Evolutionary conservation across 2,888 invertebrate genomes (phyloP), one percentile per base, ranked within the genome.

Genomic region (Pterostichus niger): DNA sequence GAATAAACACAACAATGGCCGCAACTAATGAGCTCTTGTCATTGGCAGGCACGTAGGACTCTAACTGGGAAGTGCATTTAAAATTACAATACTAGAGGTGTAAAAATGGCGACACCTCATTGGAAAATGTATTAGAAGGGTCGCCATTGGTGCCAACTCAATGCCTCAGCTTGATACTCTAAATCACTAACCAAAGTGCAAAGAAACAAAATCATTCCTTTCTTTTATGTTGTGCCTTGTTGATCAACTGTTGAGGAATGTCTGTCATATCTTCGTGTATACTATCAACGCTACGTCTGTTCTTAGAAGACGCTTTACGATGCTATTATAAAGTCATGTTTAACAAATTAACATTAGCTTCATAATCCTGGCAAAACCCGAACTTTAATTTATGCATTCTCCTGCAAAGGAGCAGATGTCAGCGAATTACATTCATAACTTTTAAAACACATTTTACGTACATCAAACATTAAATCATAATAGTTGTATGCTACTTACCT

Each of bases 1-100:
- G 59, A 59, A 15, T 59, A 68, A 33, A 24, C 46, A 31, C 64
- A 59, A 46, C 61, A 82, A 82, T 82, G 75, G 73, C 75, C 75
- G 82, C 24, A 59, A 13, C 75, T 82, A 82, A 82, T 75, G 49
- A 46, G 10, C 7, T 15, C 75, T 75, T 75, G 59, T 75, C 75
- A 82, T 82, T 82, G 82, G 82, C 31, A 31, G 61, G 59, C 82
- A 82, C 82, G 82, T 54, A 73, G 40, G 44, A n/a, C 17, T 75
- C 82, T 75, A 59, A 68, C 61, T 46, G 82, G 40, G 82, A 75
- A 73, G 56, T 59, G 75, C 64, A 33, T 17, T 76, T 56, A 13
- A 3, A 11, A 75, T 35, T 40, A 71, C 78, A 61, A 78, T 71
- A 13, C 24, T 33, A 56, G n/a, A 44, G 24, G 61, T 61, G 7